Percentiles rank a stretch among this genome's conserved stretches.
Evolutionary conservation across 2,797 vertebrate genomes (phyloP).

Genomic region (Anas flavirostris): DNA sequence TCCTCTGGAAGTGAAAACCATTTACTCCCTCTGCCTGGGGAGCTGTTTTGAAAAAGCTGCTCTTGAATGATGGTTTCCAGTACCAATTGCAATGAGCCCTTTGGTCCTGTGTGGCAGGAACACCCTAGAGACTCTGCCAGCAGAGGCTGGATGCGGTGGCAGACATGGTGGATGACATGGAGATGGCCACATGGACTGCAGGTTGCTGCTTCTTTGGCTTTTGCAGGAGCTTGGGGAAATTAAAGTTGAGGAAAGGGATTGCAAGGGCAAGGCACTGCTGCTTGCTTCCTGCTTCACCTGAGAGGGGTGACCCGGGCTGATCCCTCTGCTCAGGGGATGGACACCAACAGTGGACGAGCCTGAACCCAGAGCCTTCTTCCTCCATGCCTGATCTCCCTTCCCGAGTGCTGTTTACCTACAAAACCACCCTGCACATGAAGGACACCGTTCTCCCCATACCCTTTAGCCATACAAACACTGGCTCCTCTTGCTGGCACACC

Average conservation of each 20-base stretch:
- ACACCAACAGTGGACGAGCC: not conserved
- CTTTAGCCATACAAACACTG: not conserved
- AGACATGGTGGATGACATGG: not conserved
- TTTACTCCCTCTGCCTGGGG: fast-evolving
- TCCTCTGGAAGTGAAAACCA: not conserved
- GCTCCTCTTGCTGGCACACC: not conserved
- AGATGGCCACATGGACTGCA: not conserved
- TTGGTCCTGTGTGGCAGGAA: not conserved
- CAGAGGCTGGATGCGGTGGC: not conserved
- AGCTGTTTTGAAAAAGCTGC: not conserved
- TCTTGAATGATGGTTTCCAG: not conserved
- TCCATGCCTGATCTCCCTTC: not conserved
- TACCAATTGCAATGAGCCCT: not conserved
- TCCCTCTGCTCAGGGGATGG: not conserved
- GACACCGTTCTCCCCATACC: not conserved
- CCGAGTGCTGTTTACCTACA: not conserved
- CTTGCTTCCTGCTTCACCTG: not conserved
- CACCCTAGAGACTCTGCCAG: not conserved
- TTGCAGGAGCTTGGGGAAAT: not conserved
- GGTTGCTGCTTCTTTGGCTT: not conserved
- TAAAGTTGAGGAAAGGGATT: not conserved
- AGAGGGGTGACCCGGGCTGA: not conserved
- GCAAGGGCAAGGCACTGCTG: not conserved
- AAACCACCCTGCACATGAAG: not conserved
- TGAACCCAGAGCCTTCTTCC: not conserved